A percentile compares a stretch with the other conserved stretches of the same genome.
Evolutionary conservation across 2,113 vertebrate species (phyloP).

Genomic region (Paralichthys olivaceus): DNA sequence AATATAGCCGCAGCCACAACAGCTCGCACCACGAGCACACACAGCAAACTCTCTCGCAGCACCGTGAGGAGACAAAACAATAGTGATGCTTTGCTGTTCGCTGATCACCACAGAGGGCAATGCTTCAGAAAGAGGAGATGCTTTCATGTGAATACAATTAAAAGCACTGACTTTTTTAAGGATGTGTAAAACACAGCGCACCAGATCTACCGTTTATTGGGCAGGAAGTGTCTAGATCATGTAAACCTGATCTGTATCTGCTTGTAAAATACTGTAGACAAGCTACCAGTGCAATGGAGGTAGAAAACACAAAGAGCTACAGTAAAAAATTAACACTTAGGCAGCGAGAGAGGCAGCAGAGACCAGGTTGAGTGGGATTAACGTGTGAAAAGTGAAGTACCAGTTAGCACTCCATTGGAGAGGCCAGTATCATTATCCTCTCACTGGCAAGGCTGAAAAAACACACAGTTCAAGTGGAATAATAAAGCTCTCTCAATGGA

Average conservation of each 20-base stretch:
- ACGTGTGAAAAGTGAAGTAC: constrained; percentile 76
- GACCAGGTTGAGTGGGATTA: constrained; percentile 73
- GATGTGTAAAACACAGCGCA: neutral
- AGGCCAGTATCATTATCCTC: constrained; percentile 76
- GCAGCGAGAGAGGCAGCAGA: constrained; percentile 50
- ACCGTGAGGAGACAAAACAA: constrained; percentile 73
- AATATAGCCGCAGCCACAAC: constrained; percentile 85
- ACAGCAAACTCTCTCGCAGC: constrained; percentile 72
- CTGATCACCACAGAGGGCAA: constrained; percentile 36
- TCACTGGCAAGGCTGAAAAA: constrained; percentile 66
- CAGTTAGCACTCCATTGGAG: constrained; percentile 76
- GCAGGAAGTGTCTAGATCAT: neutral
- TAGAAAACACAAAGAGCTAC: constrained; percentile 31
- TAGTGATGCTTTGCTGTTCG: constrained; percentile 58
- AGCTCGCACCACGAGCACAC: constrained; percentile 57
- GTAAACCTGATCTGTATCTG: neutral
- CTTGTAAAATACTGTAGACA: constrained; percentile 12
- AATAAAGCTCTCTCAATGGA: constrained; percentile 76
- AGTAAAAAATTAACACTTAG: constrained; percentile 32
- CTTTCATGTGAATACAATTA: neutral
- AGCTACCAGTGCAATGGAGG: neutral
- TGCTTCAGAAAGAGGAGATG: constrained; percentile 32
- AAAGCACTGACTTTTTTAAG: neutral
- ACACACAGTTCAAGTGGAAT: constrained; percentile 76
- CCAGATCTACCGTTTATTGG: neutral